These are phyloP conservation scores for Atlantisia rogersi DNA, from an alignment of 2,113 vertebrate species.

Conservation along the genomic window DNA sequence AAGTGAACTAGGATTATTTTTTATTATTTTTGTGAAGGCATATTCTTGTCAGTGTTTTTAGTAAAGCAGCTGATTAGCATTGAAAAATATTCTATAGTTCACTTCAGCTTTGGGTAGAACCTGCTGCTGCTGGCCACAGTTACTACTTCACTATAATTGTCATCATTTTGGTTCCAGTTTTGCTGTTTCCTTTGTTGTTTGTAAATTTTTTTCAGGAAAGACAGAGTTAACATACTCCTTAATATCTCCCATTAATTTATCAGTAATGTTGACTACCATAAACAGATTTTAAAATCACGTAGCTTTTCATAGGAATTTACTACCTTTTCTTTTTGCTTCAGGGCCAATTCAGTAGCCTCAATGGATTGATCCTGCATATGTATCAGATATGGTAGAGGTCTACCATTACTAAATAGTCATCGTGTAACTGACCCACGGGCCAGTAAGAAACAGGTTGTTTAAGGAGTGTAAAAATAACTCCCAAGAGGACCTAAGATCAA, in stretches of 20 bases:
- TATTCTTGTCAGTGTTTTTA: background rate
- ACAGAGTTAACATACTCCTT: background rate
- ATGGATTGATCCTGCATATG: background rate
- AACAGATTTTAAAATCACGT: background rate
- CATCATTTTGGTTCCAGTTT: background rate
- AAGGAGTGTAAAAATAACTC: background rate
- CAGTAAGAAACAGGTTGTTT: background rate
- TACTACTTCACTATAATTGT: background rate
- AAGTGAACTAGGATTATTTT: background rate
- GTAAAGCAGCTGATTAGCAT: background rate
- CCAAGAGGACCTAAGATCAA: background rate
- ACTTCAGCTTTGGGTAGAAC: background rate
- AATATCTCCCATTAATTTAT: background rate
- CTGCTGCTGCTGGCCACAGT: background rate
- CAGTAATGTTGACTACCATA: background rate
- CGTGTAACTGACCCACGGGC: background rate
- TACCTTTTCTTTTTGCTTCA: background rate
- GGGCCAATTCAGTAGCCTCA: background rate
- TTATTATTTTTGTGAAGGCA: background rate
- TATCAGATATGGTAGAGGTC: background rate
- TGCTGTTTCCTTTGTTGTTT: background rate
- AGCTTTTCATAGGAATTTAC: background rate
- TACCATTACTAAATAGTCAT: background rate
- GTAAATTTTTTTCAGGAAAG: background rate
- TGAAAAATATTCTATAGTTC: background rate